These are phyloP conservation scores for Perccottus glenii DNA, from an alignment of 2,113 vertebrate species.

Conservation along the genomic window DNA sequence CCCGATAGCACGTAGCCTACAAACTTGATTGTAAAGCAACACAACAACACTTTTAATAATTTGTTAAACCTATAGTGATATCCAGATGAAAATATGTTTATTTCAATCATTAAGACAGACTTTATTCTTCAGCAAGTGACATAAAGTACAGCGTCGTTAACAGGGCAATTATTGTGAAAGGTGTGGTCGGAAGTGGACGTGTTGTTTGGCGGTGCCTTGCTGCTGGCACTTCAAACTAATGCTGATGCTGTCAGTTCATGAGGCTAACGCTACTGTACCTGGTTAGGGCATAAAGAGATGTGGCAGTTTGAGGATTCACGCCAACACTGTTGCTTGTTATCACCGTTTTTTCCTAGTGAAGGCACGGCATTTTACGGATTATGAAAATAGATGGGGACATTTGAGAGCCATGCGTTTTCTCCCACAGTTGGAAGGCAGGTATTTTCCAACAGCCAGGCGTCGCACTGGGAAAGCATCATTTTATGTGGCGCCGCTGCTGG, in stretches of 20 bases:
- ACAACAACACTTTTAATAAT: background rate
- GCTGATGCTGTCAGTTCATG: constrained; percentile 57
- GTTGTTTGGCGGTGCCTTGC: background rate
- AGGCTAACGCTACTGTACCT: constrained; percentile 41
- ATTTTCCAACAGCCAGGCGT: constrained; percentile 74
- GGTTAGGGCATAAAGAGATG: constrained; percentile 24
- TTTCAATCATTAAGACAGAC: background rate
- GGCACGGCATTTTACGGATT: constrained; percentile 15
- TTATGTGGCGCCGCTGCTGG: constrained; percentile 27
- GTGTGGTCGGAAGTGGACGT: accelerated
- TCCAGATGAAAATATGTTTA: background rate
- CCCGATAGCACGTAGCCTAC: too few species aligned
- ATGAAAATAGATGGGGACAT: constrained; percentile 46
- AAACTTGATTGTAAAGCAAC: too few species aligned
- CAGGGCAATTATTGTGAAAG: constrained; percentile 33
- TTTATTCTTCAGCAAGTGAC: too few species aligned
- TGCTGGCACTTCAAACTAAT: constrained; percentile 40
- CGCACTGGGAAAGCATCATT: constrained; percentile 59
- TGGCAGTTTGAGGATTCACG: constrained; percentile 18
- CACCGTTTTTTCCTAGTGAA: constrained; percentile 9
- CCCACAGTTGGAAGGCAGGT: constrained; percentile 60
- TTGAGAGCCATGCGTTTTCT: constrained; percentile 67
- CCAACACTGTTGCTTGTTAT: background rate
- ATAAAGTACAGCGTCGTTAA: background rate
- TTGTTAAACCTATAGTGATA: background rate